Base-by-base conservation (phyloP, 1,140 invertebrate genomes). In the Drosophila persimilis region DNA sequence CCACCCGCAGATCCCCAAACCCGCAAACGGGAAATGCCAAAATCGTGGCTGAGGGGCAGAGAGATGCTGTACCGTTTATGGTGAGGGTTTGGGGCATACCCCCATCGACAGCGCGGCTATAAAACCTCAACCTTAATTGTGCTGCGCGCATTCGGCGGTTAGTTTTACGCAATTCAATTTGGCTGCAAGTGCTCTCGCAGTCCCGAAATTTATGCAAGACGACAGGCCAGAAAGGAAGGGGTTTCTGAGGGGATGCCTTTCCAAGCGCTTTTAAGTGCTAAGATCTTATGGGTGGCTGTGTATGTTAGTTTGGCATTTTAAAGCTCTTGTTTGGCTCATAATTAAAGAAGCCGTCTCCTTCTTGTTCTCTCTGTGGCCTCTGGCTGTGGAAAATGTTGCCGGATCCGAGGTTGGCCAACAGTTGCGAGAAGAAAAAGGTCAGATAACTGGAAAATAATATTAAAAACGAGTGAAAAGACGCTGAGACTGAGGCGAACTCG, bases 361-460 rank as follows among this genome's bases (percentile, higher is more conserved):
- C 43, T 51, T 44, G n/a, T 35, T 52, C 71, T 60, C 44, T 41
- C 55, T 52, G 60, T 55, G 31, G 51, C 81, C 73, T 58, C 54
- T 45, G 56, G 65, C 73, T 39, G 57, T 54, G 46, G 31, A 45
- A 64, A 65, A 77, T 73, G 70, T 58, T 58, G 64, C 62, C 35
- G 50, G 41, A 31, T 46, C 22, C 50, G 61, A 53, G 35, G 35
- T 24, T 69, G 65, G 63, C 63, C 63, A 69, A 47, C 66, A 57
- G 65, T 67, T 55, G 51, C 65, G 64, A 62, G 58, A 72, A 85
- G 81, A 89, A 86, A 86, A 88, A 86, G 83, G 83, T 86, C 83
- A 86, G 83, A 88, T 88, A 86, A 76, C 83, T 86, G 83, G 84
- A 83, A 86, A 86, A 86, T 88, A 89, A 83, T 88, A 86, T 86